These are phyloP conservation scores for Scaeva pyrastri DNA, from an alignment of 2,888 invertebrate genomes.

Conservation along the genomic window DNA sequence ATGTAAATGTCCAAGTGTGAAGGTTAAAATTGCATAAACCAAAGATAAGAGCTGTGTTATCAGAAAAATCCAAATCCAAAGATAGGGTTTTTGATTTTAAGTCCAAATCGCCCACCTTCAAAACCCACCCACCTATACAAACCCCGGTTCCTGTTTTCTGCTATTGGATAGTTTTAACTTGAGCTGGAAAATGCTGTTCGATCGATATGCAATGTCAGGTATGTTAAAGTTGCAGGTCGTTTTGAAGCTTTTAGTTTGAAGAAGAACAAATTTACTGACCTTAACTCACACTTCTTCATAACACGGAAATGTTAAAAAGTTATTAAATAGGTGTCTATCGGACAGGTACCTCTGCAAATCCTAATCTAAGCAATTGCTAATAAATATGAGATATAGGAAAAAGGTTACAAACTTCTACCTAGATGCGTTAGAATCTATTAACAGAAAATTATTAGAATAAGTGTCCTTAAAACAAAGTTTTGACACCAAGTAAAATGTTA, in stretches of 20 bases:
- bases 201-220: slow-evolving; percentile 83
- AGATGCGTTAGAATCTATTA: too few relatives aligned
- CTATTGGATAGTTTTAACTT: slow-evolving; percentile 56
- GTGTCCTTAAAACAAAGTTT: too few relatives aligned
- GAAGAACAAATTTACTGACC: too few relatives aligned
- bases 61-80: neutral
- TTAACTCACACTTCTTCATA: too few relatives aligned
- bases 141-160: slow-evolving; percentile 2
- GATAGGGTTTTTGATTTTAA: neutral
- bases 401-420: too few relatives aligned
- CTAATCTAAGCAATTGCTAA: too few relatives aligned
- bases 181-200: slow-evolving; percentile 81
- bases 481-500: too few relatives aligned
- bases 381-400: too few relatives aligned
- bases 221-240: slow-evolving; percentile 40
- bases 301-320: too few relatives aligned
- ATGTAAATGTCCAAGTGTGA: slow-evolving; percentile 54
- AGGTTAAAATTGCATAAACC: slow-evolving; percentile 40
- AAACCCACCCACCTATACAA: neutral
- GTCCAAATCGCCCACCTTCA: neutral
- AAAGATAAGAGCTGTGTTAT: slow-evolving; percentile 48
- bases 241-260: neutral
- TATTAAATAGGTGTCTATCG: too few relatives aligned
- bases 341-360: too few relatives aligned
- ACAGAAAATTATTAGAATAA: too few relatives aligned